These are phyloP conservation scores for Calameuta idolon DNA, from an alignment of 2,888 invertebrate species.

Conservation along the genomic window DNA sequence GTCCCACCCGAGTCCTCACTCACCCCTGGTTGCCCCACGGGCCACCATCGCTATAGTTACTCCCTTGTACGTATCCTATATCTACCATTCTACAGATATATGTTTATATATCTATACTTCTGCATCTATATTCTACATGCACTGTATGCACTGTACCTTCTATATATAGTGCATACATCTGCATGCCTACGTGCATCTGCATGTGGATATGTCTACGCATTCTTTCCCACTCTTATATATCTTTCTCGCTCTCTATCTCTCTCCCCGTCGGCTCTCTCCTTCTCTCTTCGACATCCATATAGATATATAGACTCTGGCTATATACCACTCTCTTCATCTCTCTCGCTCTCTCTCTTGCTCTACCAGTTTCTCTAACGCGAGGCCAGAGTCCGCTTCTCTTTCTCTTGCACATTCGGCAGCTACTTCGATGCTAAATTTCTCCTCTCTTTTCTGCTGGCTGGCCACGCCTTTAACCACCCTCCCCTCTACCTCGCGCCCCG, in stretches of 20 bases:
- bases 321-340: slow-evolving; percentile 17
- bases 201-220: slow-evolving; percentile 19
- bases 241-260: slow-evolving; percentile 37
- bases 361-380: not conserved
- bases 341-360: slow-evolving; percentile 20
- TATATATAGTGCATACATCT: not conserved
- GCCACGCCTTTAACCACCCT: slow-evolving; percentile 45
- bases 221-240: slow-evolving; percentile 30
- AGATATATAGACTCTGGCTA: not conserved
- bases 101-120: slow-evolving; percentile 22
- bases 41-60: slow-evolving; percentile 37
- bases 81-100: slow-evolving; percentile 1
- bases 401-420: slow-evolving; percentile 42
- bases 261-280: slow-evolving; percentile 14
- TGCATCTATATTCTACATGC: slow-evolving; percentile 34
- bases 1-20: slow-evolving; percentile 50
- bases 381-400: slow-evolving; percentile 12
- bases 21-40: slow-evolving; percentile 55
- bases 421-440: not conserved
- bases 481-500: slow-evolving; percentile 19
- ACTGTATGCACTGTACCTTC: slow-evolving; percentile 2
- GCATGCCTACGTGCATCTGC: slow-evolving; percentile 29
- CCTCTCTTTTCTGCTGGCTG: slow-evolving; percentile 39
- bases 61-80: slow-evolving; percentile 40
- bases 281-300: slow-evolving; percentile 1